These are phyloP conservation scores for Scrobipalpa costella DNA, from an alignment of 2,888 invertebrate species.

Conservation along the genomic window DNA sequence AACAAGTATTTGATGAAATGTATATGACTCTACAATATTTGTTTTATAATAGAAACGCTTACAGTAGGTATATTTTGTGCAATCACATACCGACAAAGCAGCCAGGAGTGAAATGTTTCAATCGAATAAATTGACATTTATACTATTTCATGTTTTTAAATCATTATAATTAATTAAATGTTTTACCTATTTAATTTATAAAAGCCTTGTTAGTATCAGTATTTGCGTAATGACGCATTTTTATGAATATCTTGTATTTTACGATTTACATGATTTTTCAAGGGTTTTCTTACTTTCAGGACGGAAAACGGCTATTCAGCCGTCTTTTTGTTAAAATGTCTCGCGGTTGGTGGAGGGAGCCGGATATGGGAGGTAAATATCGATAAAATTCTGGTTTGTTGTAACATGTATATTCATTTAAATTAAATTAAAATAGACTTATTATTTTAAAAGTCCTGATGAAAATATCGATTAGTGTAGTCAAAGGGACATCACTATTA, in stretches of 20 bases:
- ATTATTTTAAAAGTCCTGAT: background rate
- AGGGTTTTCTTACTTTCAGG: background rate
- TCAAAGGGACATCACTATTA: no score
- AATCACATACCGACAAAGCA: no score
- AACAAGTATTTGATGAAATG: background rate
- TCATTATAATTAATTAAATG: no score
- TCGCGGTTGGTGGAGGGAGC: background rate
- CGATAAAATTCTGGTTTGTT: background rate
- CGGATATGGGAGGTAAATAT: slow-evolving; percentile 3
- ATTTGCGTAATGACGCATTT: background rate
- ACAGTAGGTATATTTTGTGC: background rate
- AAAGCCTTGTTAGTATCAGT: no score
- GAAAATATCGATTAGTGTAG: no score
- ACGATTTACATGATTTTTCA: background rate
- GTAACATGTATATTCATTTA: background rate
- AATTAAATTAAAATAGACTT: background rate
- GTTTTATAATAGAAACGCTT: background rate
- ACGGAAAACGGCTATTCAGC: background rate
- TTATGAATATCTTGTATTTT: background rate
- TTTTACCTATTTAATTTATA: no score
- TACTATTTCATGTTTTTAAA: no score
- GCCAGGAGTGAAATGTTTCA: no score
- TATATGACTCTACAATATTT: background rate
- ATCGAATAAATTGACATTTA: no score
- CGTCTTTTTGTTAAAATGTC: background rate